Evolutionary conservation across 1,140 invertebrate species (phyloP), one percentile per base, ranked within the genome.

Genomic region (Microplitis mediator): DNA sequence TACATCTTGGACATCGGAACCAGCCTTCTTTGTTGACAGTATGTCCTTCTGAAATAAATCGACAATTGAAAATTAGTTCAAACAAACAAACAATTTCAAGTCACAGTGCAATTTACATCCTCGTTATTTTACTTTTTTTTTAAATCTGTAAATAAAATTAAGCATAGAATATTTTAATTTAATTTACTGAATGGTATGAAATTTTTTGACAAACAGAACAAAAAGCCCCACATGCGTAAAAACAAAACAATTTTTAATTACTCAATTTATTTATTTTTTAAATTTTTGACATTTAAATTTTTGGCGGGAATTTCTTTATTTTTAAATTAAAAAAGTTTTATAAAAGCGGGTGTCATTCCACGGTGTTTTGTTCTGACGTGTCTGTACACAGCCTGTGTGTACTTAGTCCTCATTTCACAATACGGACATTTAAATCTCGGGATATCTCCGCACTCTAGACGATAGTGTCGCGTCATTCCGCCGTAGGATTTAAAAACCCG

Each of bases 321-420:
- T 23, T 23, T 23, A 74, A 56, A 64, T 79, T 66, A 81, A 45
- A 79, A 81, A 23, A 81, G 52, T 50, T 72, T 81, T 50, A 81
- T 67, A 39, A 79, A 79, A 54, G 67, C 71, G n/a, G 75, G 13
- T 39, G 80, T 77, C 78, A 79, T 80, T 0, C 77, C 62, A 6
- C 70, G 74, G 31, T 81, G 79, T 31, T 80, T 81, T 13, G 70
- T 69, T 9, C 79, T 70, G 13, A 81, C 76, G 54, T 81, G 80
- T 58, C 79, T 78, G 51, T 80, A 81, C 14, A 81, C 73, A 3
- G 80, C 80, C 32, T 81, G 80, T 0, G 78, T 81, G 16, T 80
- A 81, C 72, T 81, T 81, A 71, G 79, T 81, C 39, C 76, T 66
- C 79, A 81, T 81, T 6, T 81, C 78, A 72, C 80, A 81, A 45